phyloP scores from a whole-genome alignment of 2,888 invertebrate genomes.

The Phengaris arion region DNA sequence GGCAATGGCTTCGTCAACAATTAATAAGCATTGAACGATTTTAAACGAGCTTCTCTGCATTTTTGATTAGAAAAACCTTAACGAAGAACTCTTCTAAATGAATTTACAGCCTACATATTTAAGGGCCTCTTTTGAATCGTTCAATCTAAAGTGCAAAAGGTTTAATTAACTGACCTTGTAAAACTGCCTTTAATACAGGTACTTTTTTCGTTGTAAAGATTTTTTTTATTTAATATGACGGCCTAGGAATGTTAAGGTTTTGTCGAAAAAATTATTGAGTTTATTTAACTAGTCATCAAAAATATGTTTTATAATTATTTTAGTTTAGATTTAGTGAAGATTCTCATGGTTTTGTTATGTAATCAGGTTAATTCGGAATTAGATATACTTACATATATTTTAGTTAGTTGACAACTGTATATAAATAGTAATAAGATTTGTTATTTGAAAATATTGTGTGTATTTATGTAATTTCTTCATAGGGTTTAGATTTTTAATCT shows the following conservation, averaged over 20 bases:
- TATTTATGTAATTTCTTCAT: slow-evolving; percentile 55
- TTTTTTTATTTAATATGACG: not conserved
- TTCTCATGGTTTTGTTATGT: slow-evolving; percentile 23
- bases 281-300: slow-evolving; percentile 28
- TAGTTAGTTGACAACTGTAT: slow-evolving; percentile 53
- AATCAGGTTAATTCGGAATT: slow-evolving; percentile 32
- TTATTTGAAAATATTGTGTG: slow-evolving; percentile 56
- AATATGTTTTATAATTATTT: slow-evolving; percentile 24
- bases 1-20: not conserved
- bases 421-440: slow-evolving; percentile 57
- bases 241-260: slow-evolving; percentile 22
- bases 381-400: slow-evolving; percentile 33
- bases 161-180: slow-evolving; percentile 12
- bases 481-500: slow-evolving; percentile 49
- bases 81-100: not conserved
- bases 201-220: not conserved
- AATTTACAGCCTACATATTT: too few species aligned
- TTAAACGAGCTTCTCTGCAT: not conserved
- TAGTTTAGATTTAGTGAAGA: slow-evolving; percentile 31
- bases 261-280: slow-evolving; percentile 8
- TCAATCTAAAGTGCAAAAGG: not conserved
- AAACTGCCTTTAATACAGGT: slow-evolving; percentile 13
- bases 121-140: not conserved
- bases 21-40: not conserved
- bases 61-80: not conserved